Evolutionary conservation across 2,113 vertebrate species (phyloP), one percentile per base, ranked within the genome.

Genomic region (Tupaia chinensis): DNA sequence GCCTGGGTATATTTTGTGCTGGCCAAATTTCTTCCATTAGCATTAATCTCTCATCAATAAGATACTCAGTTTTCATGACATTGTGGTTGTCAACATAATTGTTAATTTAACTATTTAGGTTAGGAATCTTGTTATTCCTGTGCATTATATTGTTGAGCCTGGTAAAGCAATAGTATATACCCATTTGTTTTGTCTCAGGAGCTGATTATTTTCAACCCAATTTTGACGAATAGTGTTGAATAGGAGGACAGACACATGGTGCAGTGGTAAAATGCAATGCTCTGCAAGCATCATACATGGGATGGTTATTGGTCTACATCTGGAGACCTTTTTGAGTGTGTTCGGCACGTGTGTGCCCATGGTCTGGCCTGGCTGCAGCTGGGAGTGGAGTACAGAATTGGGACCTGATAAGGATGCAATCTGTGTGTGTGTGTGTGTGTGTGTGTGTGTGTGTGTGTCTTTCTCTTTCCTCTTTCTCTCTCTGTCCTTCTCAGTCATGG

Each of bases 51-150:
- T 61, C 20, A 74, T 76, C 72, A 53, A 32, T 80, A 85, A 85
- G 54, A 16, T 61, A 29, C 58, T 53, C 13, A 23, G 14, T 88
- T 85, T 70, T 27, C 60, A 19, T 65, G 44, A 86, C 60, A 60
- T 12, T 80, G 44, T 25, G 82, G 19, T 65, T 9, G 12, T 82
- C 25, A 79, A 65, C 25, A 34, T 74, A 95, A 77, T 68, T 88
- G 11, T 27, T 86, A 58, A 70, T 78, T 88, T 89, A 87, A 72
- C 65, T 72, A 54, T 83, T 94, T 95, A 94, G 80, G 90, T 95
- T 92, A 84, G 20, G 22, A 27, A 32, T 53, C 16, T 70, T 84
- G 93, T 56, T 34, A 76, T 78, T 86, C 10, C 58, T 29, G 63
- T 13, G 17, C 54, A 23, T 53, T 89, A 63, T 27, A 0, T 60